These are phyloP conservation scores for Pseudomyrmex pallidus DNA, from an alignment of 1,140 invertebrate genomes.

Conservation along the genomic window DNA sequence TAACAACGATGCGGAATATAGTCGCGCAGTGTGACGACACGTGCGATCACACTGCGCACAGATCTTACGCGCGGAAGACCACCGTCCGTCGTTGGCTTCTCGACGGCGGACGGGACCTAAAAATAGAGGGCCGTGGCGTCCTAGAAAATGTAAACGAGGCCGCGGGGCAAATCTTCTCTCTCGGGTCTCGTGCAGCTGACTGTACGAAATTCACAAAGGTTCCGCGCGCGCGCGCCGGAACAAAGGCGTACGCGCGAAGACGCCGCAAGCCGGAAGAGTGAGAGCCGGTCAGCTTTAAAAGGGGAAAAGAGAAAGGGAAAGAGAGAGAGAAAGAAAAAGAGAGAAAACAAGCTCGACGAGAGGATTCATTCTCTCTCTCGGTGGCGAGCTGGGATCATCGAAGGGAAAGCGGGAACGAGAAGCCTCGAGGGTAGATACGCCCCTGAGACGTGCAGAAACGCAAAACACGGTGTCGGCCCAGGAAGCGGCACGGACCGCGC, in stretches of 20 bases:
- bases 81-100: slow-evolving; percentile 52
- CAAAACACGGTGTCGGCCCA: slow-evolving; percentile 54
- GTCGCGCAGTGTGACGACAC: slow-evolving; percentile 3
- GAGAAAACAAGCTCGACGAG: slow-evolving; percentile 11
- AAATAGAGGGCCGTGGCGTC: slow-evolving; percentile 73
- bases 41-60: slow-evolving; percentile 1
- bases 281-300: background rate
- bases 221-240: slow-evolving; percentile 68
- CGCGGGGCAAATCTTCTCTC: slow-evolving; percentile 62
- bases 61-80: slow-evolving; percentile 32
- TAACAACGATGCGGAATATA: background rate
- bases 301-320: background rate
- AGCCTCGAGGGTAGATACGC: slow-evolving; percentile 65
- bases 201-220: slow-evolving; percentile 78
- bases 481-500: slow-evolving; percentile 59
- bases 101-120: slow-evolving; percentile 67
- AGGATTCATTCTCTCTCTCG: background rate
- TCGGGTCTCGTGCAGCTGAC: slow-evolving; percentile 76
- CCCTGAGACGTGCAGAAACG: slow-evolving; percentile 70
- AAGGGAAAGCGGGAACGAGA: slow-evolving; percentile 26
- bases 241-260: slow-evolving; percentile 74
- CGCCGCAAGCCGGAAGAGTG: slow-evolving; percentile 56
- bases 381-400: slow-evolving; percentile 18
- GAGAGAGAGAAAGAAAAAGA: background rate
- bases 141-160: slow-evolving; percentile 74